Percentiles rank a stretch among this genome's conserved stretches.
Conservation (phyloP, 2,797 vertebrate species). For the Lerista edwardsae region DNA sequence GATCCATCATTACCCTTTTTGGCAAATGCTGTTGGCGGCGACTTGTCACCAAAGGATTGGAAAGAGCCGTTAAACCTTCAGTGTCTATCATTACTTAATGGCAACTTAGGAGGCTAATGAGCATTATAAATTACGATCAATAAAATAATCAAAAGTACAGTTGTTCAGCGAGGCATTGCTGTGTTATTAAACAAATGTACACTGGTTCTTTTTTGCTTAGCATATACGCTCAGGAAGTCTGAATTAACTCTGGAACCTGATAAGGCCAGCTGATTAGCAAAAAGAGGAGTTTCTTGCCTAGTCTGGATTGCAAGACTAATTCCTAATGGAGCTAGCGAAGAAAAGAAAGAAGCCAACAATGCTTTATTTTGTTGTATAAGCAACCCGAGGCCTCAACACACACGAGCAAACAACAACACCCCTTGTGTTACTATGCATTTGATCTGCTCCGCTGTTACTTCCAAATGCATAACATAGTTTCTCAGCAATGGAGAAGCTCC, state of each 20-base stretch:
- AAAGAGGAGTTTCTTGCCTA: conserved; percentile 60
- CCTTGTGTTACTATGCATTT: conserved; percentile 13
- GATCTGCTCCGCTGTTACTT: conserved; percentile 53
- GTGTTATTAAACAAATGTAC: conserved; percentile 79
- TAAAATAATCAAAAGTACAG: conserved; percentile 83
- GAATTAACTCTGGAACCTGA: conserved; percentile 60
- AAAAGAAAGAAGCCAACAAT: conserved; percentile 43
- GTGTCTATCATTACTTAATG: conserved; percentile 82
- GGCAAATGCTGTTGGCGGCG: conserved; percentile 83
- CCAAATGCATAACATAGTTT: conserved; percentile 56
- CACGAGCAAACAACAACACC: conserved; percentile 11
- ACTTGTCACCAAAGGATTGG: conserved; percentile 83
- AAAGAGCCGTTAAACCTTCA: conserved; percentile 81
- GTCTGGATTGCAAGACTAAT: conserved; percentile 57
- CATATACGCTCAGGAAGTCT: conserved; percentile 49
- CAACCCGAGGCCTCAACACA: conserved; percentile 63
- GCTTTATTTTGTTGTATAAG: conserved; percentile 70
- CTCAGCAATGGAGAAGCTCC: conserved; percentile 55
- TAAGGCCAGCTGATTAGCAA: conserved; percentile 67
- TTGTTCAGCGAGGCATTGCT: conserved; percentile 77
- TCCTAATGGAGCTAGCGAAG: conserved; percentile 58
- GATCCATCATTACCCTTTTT: conserved; percentile 80
- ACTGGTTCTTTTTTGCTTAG: conserved; percentile 68
- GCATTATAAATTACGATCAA: conserved; percentile 84
- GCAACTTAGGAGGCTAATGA: conserved; percentile 83